Evolutionary conservation across 1,140 invertebrate species (phyloP), one percentile per base, ranked within the genome.

Genomic region (Cydia splendana): DNA sequence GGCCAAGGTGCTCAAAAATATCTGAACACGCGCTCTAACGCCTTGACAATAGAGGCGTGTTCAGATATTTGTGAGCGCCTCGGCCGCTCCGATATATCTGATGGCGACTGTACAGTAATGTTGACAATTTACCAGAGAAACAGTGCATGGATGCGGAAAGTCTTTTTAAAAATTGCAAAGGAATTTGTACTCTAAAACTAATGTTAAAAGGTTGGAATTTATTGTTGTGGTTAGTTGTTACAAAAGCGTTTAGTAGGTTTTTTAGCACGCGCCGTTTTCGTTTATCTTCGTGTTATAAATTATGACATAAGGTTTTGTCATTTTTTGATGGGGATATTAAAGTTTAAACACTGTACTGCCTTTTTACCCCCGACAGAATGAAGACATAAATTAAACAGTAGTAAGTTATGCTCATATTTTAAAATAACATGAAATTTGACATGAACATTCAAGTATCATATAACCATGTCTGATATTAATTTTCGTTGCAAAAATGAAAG

Each of bases 81-180:
- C 10, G 9, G 38, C 38, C 38, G 9, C 7, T 42, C 7, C 38
- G 38, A 42, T 42, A 42, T 42, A 42, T 42, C 38, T 42, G 38
- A 42, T 10, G 38, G 0, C 38, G 5, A 15, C 24, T 28, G 4
- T 28, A 7, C 34, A 38, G 20, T 76, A 69, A 65, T 76, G 75
- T 45, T 76, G 75, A 69, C 75, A 76, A 76, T 76, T 67, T 76
- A 67, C 30, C 34, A 24, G 45, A 65, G 75, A 76, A 76, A 69
- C 75, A 76, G 75, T 65, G 75, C 75, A 69, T 76, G 45, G 20
- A 69, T 28, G 62, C 62, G 51, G 42, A 62, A 76, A 76, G 51
- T 51, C n/a, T 30, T 18, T 3, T 7, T 20, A 51, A 30, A 74
- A 42, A 18, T 10, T 1, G 4, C 30, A 34, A 71, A 42, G 34